A percentile compares a stretch with the other conserved stretches of the same genome.
These are phyloP conservation scores for Homarus americanus DNA, from an alignment of 1,140 invertebrate species.

Conservation along the genomic window DNA sequence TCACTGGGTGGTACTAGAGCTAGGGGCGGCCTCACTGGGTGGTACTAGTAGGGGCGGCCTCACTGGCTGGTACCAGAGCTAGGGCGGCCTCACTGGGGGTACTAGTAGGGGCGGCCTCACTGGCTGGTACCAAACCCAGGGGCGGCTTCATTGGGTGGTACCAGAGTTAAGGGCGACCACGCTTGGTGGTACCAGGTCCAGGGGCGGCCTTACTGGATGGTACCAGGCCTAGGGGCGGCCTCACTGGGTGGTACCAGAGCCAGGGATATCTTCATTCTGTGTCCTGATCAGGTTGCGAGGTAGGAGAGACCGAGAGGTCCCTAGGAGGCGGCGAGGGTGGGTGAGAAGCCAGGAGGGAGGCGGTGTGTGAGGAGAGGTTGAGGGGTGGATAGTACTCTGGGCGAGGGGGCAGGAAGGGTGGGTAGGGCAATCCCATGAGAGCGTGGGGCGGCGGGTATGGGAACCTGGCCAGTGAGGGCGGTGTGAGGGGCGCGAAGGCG, in stretches of 20 bases:
- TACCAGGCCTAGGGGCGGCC: too few relatives aligned
- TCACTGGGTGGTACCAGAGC: background rate
- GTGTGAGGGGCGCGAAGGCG: slow-evolving; percentile 65
- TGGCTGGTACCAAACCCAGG: too few relatives aligned
- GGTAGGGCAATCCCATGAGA: slow-evolving; percentile 69
- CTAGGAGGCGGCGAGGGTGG: slow-evolving; percentile 61
- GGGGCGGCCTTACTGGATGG: background rate
- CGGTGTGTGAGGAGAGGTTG: slow-evolving; percentile 68
- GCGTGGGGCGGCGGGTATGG: slow-evolving; percentile 73
- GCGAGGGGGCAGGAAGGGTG: slow-evolving; percentile 73
- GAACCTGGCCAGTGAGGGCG: slow-evolving; percentile 66
- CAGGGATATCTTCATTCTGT: slow-evolving; percentile 55
- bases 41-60: too few relatives aligned
- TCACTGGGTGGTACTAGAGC: too few relatives aligned
- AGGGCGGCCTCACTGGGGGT: too few relatives aligned
- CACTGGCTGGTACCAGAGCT: too few relatives aligned
- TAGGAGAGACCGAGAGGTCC: slow-evolving; percentile 65
- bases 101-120: too few relatives aligned
- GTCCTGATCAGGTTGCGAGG: slow-evolving; percentile 69
- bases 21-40: too few relatives aligned
- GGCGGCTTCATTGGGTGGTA: too few relatives aligned
- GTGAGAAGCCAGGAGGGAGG: slow-evolving; percentile 45
- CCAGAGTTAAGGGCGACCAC: too few relatives aligned
- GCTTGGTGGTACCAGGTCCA: too few relatives aligned
- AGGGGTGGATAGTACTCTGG: slow-evolving; percentile 74